Evolutionary conservation across 2,113 vertebrate genomes (phyloP).

Genomic region (Xenopus borealis): DNA sequence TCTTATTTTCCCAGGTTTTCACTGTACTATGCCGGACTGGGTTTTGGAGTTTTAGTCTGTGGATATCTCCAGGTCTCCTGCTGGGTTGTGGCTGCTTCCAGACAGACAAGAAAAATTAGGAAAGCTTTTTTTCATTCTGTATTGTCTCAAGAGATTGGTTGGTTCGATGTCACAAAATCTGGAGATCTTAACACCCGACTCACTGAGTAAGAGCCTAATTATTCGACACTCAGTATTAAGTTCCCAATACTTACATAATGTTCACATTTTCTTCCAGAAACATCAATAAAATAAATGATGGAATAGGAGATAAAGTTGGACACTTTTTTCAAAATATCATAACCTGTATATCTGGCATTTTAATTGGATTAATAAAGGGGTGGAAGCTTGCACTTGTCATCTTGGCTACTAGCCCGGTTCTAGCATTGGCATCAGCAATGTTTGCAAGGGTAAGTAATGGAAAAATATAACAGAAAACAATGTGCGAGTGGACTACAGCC

Average conservation of each 20-base stretch:
- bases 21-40: constrained; percentile 75
- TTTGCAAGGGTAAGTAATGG: constrained; percentile 64
- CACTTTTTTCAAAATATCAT: constrained; percentile 70
- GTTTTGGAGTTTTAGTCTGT: constrained; percentile 66
- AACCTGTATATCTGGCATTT: constrained; percentile 67
- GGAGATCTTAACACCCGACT: constrained; percentile 80
- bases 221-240: too few species aligned
- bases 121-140: constrained; percentile 76
- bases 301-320: constrained; percentile 78
- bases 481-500: too few species aligned
- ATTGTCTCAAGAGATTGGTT: constrained; percentile 79
- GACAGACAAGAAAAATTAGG: constrained; percentile 73
- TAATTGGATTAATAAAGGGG: constrained; percentile 71
- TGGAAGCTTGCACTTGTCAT: constrained; percentile 85
- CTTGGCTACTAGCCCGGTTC: constrained; percentile 72
- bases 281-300: constrained; percentile 80
- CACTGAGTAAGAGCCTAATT: constrained; percentile 62
- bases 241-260: too few species aligned
- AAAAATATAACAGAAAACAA: neutral
- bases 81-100: constrained; percentile 74
- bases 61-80: constrained; percentile 78
- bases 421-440: constrained; percentile 68
- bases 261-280: constrained; percentile 62
- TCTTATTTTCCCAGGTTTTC: constrained; percentile 61
- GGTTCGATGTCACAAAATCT: constrained; percentile 77